Conservation (phyloP, 35 echinoderm and acorn worm genomes). For the Eucidaris tribuloides region DNA sequence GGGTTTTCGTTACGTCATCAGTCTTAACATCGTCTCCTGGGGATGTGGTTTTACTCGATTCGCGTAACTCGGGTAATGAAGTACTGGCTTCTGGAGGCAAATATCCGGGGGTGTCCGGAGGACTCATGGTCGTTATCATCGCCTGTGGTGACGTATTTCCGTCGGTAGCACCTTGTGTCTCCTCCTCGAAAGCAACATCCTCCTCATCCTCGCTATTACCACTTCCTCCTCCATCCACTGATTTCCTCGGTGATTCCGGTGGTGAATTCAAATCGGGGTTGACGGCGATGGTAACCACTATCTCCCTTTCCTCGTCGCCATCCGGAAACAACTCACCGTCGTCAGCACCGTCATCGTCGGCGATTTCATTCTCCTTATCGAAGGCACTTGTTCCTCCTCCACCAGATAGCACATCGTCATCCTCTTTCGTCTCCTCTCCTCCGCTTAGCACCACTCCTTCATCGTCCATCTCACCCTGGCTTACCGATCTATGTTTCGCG, state of each 20-base stretch:
- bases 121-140: conserved; percentile 16
- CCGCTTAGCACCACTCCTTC: not conserved
- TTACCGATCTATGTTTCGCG: no score
- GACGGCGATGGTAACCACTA: not conserved
- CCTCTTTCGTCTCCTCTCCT: not conserved
- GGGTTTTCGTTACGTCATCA: no score
- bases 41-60: no score
- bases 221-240: not conserved
- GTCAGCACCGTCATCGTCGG: not conserved
- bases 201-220: not conserved
- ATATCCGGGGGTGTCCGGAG: conserved; percentile 9
- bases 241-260: not conserved
- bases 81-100: no score
- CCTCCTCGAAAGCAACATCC: not conserved
- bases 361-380: conserved; percentile 10
- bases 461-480: not conserved
- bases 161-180: not conserved
- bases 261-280: conserved; percentile 5
- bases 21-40: no score
- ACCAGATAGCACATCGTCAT: not conserved
- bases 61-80: no score
- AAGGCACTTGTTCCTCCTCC: not conserved
- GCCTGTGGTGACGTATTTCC: not conserved
- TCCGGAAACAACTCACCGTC: not conserved
- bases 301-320: not conserved